Evolutionary conservation across 2,113 vertebrate species (phyloP).

Genomic region (Mesocricetus auratus): DNA sequence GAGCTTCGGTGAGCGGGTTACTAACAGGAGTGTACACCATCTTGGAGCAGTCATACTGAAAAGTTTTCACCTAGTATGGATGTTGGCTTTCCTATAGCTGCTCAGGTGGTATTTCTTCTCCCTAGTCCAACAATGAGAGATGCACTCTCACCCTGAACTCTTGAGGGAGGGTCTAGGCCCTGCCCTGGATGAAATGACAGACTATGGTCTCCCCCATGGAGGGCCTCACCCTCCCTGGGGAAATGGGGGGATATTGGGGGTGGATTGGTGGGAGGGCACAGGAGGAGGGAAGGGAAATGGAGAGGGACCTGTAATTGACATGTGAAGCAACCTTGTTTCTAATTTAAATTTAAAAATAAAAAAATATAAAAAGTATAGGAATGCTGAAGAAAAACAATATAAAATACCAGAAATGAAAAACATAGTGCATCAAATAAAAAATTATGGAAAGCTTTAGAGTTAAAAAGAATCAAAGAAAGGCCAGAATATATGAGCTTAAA

Average conservation of each 20-base stretch:
- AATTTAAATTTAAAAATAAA: no score
- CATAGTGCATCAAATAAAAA: not conserved
- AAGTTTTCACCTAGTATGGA: not conserved
- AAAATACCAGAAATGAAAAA: not conserved
- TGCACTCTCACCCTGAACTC: no score
- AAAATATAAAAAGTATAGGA: not conserved
- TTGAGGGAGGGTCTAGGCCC: no score
- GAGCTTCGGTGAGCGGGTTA: not conserved
- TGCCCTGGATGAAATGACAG: no score
- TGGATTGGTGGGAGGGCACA: no score
- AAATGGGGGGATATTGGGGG: no score
- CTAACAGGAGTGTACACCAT: not conserved
- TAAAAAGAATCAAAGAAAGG: not conserved
- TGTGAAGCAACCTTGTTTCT: no score
- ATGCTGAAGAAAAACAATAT: not conserved
- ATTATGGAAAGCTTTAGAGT: not conserved
- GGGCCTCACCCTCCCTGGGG: no score
- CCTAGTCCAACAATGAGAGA: no score
- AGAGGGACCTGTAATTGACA: no score
- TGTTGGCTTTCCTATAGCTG: not conserved
- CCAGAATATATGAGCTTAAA: not conserved
- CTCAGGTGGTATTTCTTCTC: not conserved
- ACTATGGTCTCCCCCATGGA: no score
- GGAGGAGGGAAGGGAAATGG: no score
- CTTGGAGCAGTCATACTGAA: not conserved